phyloP scores from a whole-genome alignment of 2,113 vertebrate species.

The Nibea coibor region DNA sequence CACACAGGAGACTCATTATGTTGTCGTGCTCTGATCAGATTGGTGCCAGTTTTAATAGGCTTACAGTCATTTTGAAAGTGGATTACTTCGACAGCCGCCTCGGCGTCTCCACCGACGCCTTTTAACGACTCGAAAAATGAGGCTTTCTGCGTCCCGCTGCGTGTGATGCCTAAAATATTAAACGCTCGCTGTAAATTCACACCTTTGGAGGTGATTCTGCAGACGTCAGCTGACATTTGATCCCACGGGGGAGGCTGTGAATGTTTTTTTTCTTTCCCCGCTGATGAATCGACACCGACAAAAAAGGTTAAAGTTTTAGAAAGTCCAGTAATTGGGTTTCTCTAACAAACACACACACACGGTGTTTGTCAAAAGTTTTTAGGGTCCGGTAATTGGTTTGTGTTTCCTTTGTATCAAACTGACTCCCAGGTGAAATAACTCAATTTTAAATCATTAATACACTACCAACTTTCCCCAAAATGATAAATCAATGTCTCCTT shows the following conservation, averaged over 20 bases:
- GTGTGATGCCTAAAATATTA: not conserved
- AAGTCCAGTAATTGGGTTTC: constrained; percentile 33
- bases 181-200: not conserved
- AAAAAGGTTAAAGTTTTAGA: constrained; percentile 22
- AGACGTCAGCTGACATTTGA: not conserved
- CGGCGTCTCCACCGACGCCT: constrained; percentile 6
- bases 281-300: not conserved
- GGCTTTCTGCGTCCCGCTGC: not conserved
- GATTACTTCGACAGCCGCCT: constrained; percentile 12
- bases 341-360: constrained; percentile 6
- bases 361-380: constrained; percentile 13
- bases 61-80: constrained; percentile 42
- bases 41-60: constrained; percentile 32
- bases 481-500: constrained; percentile 25
- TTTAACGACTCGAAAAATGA: constrained; percentile 39
- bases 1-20: not conserved
- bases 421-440: constrained; percentile 20
- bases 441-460: constrained; percentile 36
- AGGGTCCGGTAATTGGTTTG: constrained; percentile 42
- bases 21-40: constrained; percentile 21
- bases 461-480: not conserved
- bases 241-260: not conserved
- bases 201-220: not conserved
- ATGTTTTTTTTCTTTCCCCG: not conserved
- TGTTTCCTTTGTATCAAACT: constrained; percentile 13